Evolutionary conservation across 2,797 vertebrate genomes (phyloP).

Genomic region (Thamnophis elegans): DNA sequence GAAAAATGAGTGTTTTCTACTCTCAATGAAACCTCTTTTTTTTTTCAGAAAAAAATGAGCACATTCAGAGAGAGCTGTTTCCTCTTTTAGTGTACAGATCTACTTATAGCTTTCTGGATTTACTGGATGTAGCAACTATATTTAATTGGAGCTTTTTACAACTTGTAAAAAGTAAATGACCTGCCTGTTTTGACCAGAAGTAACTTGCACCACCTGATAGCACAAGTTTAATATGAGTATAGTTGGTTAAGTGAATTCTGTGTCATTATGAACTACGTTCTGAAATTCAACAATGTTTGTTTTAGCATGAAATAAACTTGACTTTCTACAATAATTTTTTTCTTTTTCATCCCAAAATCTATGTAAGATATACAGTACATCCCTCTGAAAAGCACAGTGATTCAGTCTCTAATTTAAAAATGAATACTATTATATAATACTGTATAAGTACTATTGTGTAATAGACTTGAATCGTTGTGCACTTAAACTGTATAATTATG

Average conservation of each 20-base stretch:
- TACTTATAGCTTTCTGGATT: not conserved
- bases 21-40: not conserved
- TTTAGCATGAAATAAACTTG: not conserved
- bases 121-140: not conserved
- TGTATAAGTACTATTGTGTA: not conserved
- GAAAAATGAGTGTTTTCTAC: not conserved
- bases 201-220: not conserved
- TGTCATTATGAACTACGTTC: not conserved
- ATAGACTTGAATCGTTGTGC: not conserved
- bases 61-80: not conserved
- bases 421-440: not conserved
- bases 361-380: not conserved
- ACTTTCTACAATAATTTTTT: not conserved
- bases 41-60: too few relatives aligned
- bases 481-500: not conserved
- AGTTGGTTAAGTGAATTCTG: not conserved
- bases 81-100: not conserved
- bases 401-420: not conserved
- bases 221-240: not conserved
- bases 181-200: not conserved
- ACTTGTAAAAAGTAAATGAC: not conserved
- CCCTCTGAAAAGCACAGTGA: too few relatives aligned
- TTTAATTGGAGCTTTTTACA: not conserved
- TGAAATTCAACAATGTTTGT: not conserved
- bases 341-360: not conserved